Base-by-base conservation (phyloP, 1,140 invertebrate genomes). In the Cydia splendana region DNA sequence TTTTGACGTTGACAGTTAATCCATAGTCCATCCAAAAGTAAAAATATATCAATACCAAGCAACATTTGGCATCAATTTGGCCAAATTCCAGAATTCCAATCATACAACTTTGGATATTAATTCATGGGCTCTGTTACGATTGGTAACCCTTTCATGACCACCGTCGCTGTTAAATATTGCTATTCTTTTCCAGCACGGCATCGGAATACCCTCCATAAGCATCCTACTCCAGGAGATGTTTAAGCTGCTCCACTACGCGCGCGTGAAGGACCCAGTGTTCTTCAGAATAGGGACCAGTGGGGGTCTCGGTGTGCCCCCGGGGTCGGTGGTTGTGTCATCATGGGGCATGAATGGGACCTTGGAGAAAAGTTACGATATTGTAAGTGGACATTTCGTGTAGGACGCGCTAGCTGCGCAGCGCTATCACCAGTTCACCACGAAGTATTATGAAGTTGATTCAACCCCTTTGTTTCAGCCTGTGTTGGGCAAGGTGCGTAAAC, bases 251-350 rank as follows among this genome's bases (percentile, higher is more conserved):
- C 94, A 95, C 85, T 96, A 97, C 84, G 96, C 97, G 3, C 94
- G 94, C 81, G 95, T 94, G 5, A 95, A 94, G 75, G 95, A 97
- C 85, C 96, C 97, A 0, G 94, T 95, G 4, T 95, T 98, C 86
- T 95, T 98, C 84, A 94, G 97, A 45, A 94, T 98, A n/a, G 97
- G 97, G 1, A 98, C 97, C 0, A 96, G 96, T 81, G 97, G 97
- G 2, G 97, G 97, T 6, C 93, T 98, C 77, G 96, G 95, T 79
- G 91, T 97, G 15, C 95, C 96, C 38, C 94, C 96, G 2, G 97
- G 97, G 7, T 96, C 95, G 30, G 95, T 97, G 0, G 95, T 97
- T 1, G 95, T 97, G 12, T 95, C 96, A 0, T 94, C 96, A 15
- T 95, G 95, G 82, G 96, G 95, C 20, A 92, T 96, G 2, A 96